Conservation (phyloP, 2,888 invertebrate species). For the Napeogenes sylphis region DNA sequence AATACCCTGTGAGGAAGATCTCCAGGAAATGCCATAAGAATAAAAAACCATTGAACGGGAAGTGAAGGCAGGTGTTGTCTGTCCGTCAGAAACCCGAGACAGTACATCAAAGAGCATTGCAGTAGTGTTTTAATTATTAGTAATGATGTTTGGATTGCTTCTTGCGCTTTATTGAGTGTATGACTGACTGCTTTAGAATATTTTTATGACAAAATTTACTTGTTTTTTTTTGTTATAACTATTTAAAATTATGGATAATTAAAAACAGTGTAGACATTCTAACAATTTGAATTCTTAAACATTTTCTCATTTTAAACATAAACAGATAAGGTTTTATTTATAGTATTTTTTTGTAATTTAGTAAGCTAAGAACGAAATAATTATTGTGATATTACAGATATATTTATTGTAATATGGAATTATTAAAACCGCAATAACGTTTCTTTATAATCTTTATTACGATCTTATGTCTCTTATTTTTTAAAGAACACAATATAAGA, state of each 20-base stretch:
- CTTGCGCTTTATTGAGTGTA: background rate
- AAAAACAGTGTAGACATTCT: too few species aligned
- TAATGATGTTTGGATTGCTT: background rate
- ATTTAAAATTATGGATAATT: too few species aligned
- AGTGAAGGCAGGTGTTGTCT: constrained; percentile 57
- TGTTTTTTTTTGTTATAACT: too few species aligned
- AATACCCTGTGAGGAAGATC: constrained; percentile 30
- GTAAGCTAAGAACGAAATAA: too few species aligned
- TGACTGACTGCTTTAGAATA: background rate
- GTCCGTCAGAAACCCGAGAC: constrained; percentile 45
- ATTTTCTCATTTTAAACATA: too few species aligned
- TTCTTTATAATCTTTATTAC: constrained; percentile 5
- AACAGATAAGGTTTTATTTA: too few species aligned
- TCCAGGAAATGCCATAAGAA: constrained; percentile 53
- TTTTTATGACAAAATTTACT: background rate
- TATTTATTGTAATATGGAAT: too few species aligned
- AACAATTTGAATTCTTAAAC: too few species aligned
- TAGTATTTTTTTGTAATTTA: too few species aligned
- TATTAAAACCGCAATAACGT: background rate
- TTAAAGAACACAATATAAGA: too few species aligned
- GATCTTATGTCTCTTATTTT: constrained; percentile 5
- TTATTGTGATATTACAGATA: too few species aligned
- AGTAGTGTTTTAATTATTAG: constrained; percentile 7
- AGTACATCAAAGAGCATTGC: constrained; percentile 26
- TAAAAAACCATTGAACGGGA: constrained; percentile 51